Evolutionary conservation across 2,113 vertebrate genomes (phyloP), one percentile per base, ranked within the genome.

Genomic region (Oncorhynchus gorbuscha): DNA sequence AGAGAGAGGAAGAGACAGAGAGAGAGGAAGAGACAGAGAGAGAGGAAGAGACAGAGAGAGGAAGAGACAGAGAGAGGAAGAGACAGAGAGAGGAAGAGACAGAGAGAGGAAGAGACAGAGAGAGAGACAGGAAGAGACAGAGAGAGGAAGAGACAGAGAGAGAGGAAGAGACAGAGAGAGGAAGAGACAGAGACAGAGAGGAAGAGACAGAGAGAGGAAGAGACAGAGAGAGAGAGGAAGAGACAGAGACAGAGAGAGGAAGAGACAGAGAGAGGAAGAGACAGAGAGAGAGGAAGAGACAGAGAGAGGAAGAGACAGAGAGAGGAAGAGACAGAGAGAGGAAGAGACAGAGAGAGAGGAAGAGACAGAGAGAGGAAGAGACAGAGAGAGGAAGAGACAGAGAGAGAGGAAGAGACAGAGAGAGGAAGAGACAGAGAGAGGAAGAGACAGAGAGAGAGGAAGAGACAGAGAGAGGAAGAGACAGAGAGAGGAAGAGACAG

Each of bases 41-140:
- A n/a, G n/a, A n/a, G n/a, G n/a, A n/a, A n/a, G n/a, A n/a, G n/a
- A n/a, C n/a, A n/a, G n/a, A n/a, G n/a, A n/a, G n/a, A n/a, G n/a
- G n/a, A n/a, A n/a, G n/a, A n/a, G n/a, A n/a, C n/a, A n/a, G n/a
- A 24, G 61, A 24, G 55, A 20, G 80, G 73, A 77, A 82, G 84
- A 28, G 20, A 32, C 16, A n/a, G n/a, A 16, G 70, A 14, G 9
- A 49, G 70, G 4, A 26, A 2, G 20, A 22, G 20, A 24, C 1
- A 24, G 24, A 24, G 24, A 4, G 3, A 30, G 28, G 0, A 0
- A 30, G 3, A 30, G 28, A 30, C 1, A 24, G 61, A 24, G 55
- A 20, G 80, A n/a, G n/a, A n/a, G n/a, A n/a, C n/a, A 72, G 76
- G 81, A 83, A 28, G 20, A 32, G 8, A 16, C 48, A 2, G 70